Base-by-base conservation (phyloP, 2,797 vertebrate species). In the Brachymystax lenok region DNA sequence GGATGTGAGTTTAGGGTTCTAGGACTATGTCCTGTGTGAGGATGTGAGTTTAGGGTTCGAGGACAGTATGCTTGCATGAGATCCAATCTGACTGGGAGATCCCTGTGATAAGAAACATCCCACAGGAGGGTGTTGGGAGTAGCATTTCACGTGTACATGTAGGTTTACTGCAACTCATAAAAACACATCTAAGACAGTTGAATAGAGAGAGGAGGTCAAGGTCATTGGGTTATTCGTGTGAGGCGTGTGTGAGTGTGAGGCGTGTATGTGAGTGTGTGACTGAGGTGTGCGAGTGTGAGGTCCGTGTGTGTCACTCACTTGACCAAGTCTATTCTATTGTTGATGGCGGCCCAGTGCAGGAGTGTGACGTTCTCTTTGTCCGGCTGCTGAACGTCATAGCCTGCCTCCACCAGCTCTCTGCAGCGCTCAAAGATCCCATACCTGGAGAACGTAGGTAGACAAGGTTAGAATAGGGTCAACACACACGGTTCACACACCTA, bases 311-410 rank as follows among this genome's bases (percentile, higher is more conserved):
- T 30, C 52, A 96, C 97, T 83, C 93, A 99, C 97, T 98, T 99
- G 91, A 99, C 97, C 90, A 99, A 90, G 90, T 99, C 98, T 95
- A 98, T 95, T 87, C 98, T 96, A 93, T 99, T 99, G 93, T 99
- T 99, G 91, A 99, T 99, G 85, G 98, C 97, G 69, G 97, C 98
- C 98, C 98, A 99, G 81, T 99, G 98, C 50, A 99, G 96, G 74
- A 99, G 97, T 0, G 98, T 98, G 54, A 99, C 98, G 0, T 99
- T 99, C 92, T 99, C 97, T 93, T 99, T 99, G 93, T 99, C 98
- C 59, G 98, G 98, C 79, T 99, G 98, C 81, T 96, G 95, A 33
- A 99, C 98, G n/a, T 99, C 98, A 16, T 97, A 99, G 24, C 98
- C 97, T 17, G 98, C 98, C 93, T 99, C 98, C 89, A 99, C 98